Evolutionary conservation across 53 echinoderm and acorn worm species (phyloP).

Genomic region (Astropecten irregularis): DNA sequence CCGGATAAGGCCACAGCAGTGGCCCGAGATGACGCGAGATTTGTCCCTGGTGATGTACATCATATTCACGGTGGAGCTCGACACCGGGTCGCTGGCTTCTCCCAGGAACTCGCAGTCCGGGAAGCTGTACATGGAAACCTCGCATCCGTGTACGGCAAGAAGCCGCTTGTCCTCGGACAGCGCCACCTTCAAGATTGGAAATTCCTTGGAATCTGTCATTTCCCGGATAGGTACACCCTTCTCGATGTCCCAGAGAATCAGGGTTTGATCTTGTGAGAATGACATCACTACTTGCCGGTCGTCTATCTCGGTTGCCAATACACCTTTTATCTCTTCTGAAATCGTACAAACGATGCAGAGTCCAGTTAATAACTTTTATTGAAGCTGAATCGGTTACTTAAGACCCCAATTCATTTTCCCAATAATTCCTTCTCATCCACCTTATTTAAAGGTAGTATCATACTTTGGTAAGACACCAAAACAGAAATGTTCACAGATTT

Average conservation of each 20-base stretch:
- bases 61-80: background rate
- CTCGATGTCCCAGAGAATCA: constrained; percentile 36
- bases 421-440: too few relatives aligned
- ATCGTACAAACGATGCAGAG: too few relatives aligned
- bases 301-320: constrained; percentile 14
- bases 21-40: constrained; percentile 16
- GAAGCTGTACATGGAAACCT: constrained; percentile 6
- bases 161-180: constrained; percentile 38
- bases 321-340: constrained; percentile 36
- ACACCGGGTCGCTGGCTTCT: constrained; percentile 6
- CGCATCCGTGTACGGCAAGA: constrained; percentile 26
- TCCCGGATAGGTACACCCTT: constrained; percentile 29
- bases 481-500: too few relatives aligned
- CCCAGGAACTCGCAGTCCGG: constrained; percentile 26
- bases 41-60: constrained; percentile 43
- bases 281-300: constrained; percentile 36
- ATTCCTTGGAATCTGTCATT: background rate
- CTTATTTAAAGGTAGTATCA: too few relatives aligned
- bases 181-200: constrained; percentile 15
- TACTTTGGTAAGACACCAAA: too few relatives aligned
- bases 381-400: too few relatives aligned
- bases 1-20: background rate
- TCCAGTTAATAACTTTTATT: too few relatives aligned
- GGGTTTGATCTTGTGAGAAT: constrained; percentile 27
- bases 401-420: too few relatives aligned